phyloP scores from a whole-genome alignment of 2,888 invertebrate genomes.

The Fabriciana adippe region DNA sequence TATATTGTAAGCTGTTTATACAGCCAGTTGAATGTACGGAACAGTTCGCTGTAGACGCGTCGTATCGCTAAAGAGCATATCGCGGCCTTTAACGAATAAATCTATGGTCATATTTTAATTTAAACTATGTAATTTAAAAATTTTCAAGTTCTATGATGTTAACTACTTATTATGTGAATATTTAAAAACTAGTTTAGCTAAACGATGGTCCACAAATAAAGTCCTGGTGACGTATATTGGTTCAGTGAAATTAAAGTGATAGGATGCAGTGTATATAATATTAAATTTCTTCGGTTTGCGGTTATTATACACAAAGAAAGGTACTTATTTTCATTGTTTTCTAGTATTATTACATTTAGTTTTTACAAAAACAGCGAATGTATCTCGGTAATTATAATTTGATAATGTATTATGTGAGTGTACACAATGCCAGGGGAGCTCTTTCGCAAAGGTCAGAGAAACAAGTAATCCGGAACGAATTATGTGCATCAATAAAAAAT shows the following conservation, averaged over 20 bases:
- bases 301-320: constrained; percentile 55
- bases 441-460: constrained; percentile 34
- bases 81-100: constrained; percentile 48
- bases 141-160: neutral
- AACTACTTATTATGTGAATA: constrained; percentile 1
- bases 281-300: constrained; percentile 63
- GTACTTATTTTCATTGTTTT: constrained; percentile 48
- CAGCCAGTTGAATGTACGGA: constrained; percentile 57
- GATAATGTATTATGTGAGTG: constrained; percentile 11
- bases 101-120: neutral
- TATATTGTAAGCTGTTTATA: constrained; percentile 25
- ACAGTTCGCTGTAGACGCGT: constrained; percentile 56
- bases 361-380: constrained; percentile 1
- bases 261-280: constrained; percentile 63
- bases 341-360: constrained; percentile 14
- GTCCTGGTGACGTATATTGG: constrained; percentile 59
- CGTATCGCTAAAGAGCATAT: constrained; percentile 43
- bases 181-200: constrained; percentile 1
- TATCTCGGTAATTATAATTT: constrained; percentile 12
- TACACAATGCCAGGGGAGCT: constrained; percentile 24
- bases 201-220: constrained; percentile 43
- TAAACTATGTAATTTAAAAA: neutral
- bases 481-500: constrained; percentile 23
- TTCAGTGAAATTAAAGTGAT: constrained; percentile 62
- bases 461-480: constrained; percentile 33